A percentile compares a stretch with the other conserved stretches of the same genome.
Evolutionary conservation across 23 tunicate species (phyloP).

Genomic region (Ciona savignyi): DNA sequence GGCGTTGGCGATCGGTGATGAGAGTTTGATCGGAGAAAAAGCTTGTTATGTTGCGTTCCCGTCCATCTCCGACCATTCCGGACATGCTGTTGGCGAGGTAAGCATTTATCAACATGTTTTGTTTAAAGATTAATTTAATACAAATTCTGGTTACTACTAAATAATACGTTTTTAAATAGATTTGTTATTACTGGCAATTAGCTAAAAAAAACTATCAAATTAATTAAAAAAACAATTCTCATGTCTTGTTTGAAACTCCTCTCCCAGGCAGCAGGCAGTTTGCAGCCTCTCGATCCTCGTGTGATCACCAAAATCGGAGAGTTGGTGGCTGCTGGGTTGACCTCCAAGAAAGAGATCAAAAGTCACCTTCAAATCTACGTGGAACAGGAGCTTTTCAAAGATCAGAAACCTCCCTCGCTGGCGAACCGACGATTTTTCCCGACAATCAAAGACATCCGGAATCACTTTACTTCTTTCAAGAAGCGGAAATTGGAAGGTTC

Average conservation of each 20-base stretch:
- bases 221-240: too few relatives aligned
- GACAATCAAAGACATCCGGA: neutral
- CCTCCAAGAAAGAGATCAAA: neutral
- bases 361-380: neutral
- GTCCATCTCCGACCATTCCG: constrained; percentile 5
- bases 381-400: neutral
- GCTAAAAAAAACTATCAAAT: too few relatives aligned
- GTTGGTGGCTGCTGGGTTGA: neutral
- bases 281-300: constrained; percentile 8
- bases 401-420: constrained; percentile 1
- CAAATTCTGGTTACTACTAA: too few relatives aligned
- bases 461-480: too few relatives aligned
- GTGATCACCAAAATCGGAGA: neutral
- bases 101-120: too few relatives aligned
- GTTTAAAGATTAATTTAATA: too few relatives aligned
- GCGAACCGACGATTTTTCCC: constrained; percentile 1
- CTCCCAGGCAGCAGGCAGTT: neutral
- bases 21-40: neutral
- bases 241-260: too few relatives aligned
- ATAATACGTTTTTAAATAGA: too few relatives aligned
- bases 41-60: constrained; percentile 18
- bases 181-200: too few relatives aligned
- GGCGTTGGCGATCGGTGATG: neutral
- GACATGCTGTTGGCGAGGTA: constrained; percentile 20
- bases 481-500: too few relatives aligned